Evolutionary conservation across 2,113 vertebrate genomes (phyloP), one percentile per base, ranked within the genome.

Genomic region (Muntiacus muntjak): DNA sequence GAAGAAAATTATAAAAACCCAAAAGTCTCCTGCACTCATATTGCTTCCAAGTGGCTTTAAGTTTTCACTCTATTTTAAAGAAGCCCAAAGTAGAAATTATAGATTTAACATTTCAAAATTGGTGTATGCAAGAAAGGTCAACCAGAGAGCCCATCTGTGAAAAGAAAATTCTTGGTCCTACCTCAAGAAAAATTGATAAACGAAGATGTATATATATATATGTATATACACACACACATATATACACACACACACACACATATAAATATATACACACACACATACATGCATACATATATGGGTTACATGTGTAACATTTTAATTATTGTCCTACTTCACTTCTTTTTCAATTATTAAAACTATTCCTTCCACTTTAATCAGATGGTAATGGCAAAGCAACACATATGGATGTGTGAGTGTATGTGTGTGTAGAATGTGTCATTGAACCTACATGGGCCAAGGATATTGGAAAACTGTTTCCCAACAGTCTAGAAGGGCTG

Each of bases 191-290:
- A 89, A 88, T 3, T 60, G 21, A 36, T 89, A 28, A 89, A 82
- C 52, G 43, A 90, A 76, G 28, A 78, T 76, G 7, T 36, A 2
- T 83, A 7, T n/a, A 1, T 21, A 4, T 58, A 30, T 11, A 12
- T 43, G 11, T 4, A 11, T 26, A 25, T 10, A 1, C 3, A 10
- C 9, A 25, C 6, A 1, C 2, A 10, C 6, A 54, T 5, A 15
- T 2, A 25, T 0, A 33, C 0, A 33, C 0, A 50, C 1, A 79
- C 1, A 47, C 64, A n/a, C 33, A n/a, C 33, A n/a, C 15, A 67
- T 3, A 50, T 3, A 50, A 3, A 50, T 14, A 13, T 50, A 50
- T 4, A 50, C 12, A 71, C 2, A 40, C 0, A 40, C 6, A 74
- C 25, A 26, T 1, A 67, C 3, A 30, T 7, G 26, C 3, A 83